These are phyloP conservation scores for Cephalotes varians DNA, from an alignment of 2,888 invertebrate species.

Conservation along the genomic window DNA sequence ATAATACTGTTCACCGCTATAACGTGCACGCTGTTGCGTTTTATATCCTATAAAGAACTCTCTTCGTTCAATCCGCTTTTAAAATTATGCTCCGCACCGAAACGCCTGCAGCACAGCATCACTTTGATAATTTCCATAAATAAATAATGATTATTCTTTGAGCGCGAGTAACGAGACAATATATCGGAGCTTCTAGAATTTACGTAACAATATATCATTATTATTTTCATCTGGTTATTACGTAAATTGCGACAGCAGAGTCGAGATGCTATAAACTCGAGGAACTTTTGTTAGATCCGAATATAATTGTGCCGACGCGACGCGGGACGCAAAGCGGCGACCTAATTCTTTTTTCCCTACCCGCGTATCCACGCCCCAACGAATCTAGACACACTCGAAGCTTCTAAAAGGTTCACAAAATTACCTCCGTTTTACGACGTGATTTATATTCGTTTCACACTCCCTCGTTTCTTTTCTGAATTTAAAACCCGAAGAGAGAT, in stretches of 20 bases:
- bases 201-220: not conserved
- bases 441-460: slow-evolving; percentile 47
- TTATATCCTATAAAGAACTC: not conserved
- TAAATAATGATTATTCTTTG: not conserved
- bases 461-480: slow-evolving; percentile 28
- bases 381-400: slow-evolving; percentile 26
- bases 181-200: not conserved
- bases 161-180: not conserved
- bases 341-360: slow-evolving; percentile 28
- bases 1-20: not conserved
- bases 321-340: not conserved
- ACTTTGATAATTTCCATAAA: not conserved
- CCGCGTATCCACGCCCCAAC: not conserved
- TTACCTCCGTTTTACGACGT: slow-evolving; percentile 39
- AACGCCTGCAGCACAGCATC: not conserved
- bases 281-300: slow-evolving; percentile 9
- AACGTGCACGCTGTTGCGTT: slow-evolving; percentile 3
- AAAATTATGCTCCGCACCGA: not conserved
- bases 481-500: slow-evolving; percentile 19
- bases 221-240: slow-evolving; percentile 5
- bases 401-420: slow-evolving; percentile 30
- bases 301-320: slow-evolving; percentile 10
- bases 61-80: not conserved
- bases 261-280: not conserved
- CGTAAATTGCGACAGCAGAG: not conserved